Percentiles rank a stretch among this genome's conserved stretches.
Conservation (phyloP, 1,140 invertebrate species). For the Odontomachus brunneus region DNA sequence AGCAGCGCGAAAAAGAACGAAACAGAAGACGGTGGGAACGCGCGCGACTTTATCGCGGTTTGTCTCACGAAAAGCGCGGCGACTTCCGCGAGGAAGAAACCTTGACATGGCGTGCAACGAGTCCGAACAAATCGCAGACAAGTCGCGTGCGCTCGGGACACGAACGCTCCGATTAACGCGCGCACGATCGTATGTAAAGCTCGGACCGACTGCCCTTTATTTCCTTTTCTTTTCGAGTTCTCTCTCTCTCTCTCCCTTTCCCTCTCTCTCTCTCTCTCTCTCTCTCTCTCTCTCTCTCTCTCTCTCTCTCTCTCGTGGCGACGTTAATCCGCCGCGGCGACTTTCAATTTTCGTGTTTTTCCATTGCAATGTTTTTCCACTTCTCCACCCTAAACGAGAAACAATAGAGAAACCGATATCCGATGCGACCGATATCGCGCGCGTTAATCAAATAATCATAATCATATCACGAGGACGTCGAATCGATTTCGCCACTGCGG, state of each 20-base stretch:
- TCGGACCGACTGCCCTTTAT: slow-evolving; percentile 9
- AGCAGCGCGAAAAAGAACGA: background rate
- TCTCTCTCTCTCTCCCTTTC: background rate
- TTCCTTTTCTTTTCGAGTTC: slow-evolving; percentile 39
- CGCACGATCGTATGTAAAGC: slow-evolving; percentile 8
- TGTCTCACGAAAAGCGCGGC: background rate
- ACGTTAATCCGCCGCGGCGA: too few species aligned
- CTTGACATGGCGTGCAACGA: slow-evolving; percentile 51
- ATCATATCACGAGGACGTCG: too few species aligned
- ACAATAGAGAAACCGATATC: too few species aligned
- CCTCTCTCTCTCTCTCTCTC: background rate
- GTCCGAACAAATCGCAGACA: slow-evolving; percentile 40
- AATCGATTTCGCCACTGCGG: background rate
- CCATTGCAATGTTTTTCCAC: too few species aligned
- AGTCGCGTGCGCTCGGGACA: slow-evolving; percentile 39
- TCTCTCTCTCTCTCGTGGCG: too few species aligned
- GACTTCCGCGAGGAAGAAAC: slow-evolving; percentile 25
- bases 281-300: background rate
- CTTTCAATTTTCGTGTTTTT: too few species aligned
- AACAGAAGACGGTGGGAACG: background rate
- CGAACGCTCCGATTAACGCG: slow-evolving; percentile 43
- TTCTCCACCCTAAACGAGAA: too few species aligned
- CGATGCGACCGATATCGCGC: too few species aligned
- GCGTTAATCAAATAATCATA: too few species aligned
- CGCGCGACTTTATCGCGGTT: background rate